Percentiles rank a stretch among this genome's conserved stretches.
phyloP scores from a whole-genome alignment of 2,888 invertebrate species.

The Tanypteryx hageni region DNA sequence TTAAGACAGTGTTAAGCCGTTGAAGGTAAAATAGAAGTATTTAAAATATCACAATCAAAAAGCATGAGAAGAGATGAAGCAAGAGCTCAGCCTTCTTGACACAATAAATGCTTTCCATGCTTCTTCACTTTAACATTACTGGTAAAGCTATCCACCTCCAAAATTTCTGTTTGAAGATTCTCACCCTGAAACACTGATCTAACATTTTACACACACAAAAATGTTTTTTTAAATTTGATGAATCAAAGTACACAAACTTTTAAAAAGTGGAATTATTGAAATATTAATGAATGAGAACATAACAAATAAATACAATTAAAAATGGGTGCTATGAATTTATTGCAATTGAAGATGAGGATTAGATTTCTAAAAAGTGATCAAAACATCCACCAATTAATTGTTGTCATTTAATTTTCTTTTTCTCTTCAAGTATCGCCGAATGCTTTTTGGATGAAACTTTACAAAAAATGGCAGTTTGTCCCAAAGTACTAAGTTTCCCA shows the following conservation, averaged over 20 bases:
- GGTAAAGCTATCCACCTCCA: conserved; percentile 49
- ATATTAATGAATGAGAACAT: conserved; percentile 31
- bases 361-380: conserved; percentile 25
- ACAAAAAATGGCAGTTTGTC: conserved; percentile 53
- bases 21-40: conserved; percentile 53
- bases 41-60: conserved; percentile 62
- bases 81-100: conserved; percentile 45
- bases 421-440: background rate
- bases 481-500: conserved; percentile 47
- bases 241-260: conserved; percentile 28
- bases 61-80: conserved; percentile 62
- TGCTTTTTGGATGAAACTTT: conserved; percentile 31
- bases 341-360: conserved; percentile 21
- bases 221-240: conserved; percentile 2
- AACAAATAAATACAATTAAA: background rate
- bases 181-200: conserved; percentile 20
- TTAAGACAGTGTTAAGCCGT: conserved; percentile 29
- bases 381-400: conserved; percentile 40
- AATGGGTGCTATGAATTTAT: background rate
- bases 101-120: conserved; percentile 27
- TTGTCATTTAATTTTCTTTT: conserved; percentile 33
- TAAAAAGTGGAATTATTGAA: conserved; percentile 22
- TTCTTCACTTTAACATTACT: conserved; percentile 25
- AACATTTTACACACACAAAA: conserved; percentile 41
- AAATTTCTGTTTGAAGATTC: conserved; percentile 27